Evolutionary conservation across 2,797 vertebrate genomes (phyloP).

Genomic region (Neomorphus geoffroyi): DNA sequence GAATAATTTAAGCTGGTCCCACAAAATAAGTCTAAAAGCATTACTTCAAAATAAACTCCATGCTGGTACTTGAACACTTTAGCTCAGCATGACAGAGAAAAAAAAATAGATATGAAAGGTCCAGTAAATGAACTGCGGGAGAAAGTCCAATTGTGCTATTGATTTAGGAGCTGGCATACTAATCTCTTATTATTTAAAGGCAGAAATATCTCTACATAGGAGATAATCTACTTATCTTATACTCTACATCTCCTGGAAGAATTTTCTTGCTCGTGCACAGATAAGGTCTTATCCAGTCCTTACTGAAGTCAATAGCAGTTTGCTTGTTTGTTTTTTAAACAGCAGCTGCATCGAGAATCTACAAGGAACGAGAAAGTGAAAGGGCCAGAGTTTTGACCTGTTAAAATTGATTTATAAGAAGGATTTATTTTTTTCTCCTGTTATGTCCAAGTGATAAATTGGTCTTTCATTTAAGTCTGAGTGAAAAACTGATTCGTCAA

Average conservation of each 20-base stretch:
- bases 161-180: not conserved
- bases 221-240: slow-evolving; percentile 37
- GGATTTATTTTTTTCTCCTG: not conserved
- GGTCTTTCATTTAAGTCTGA: slow-evolving; percentile 26
- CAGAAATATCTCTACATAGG: slow-evolving; percentile 17
- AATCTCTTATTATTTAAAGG: slow-evolving; percentile 35
- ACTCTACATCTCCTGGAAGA: slow-evolving; percentile 28
- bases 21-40: not conserved
- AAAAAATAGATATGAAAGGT: not conserved
- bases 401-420: slow-evolving; percentile 61
- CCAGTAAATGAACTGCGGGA: not conserved
- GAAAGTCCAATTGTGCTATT: slow-evolving; percentile 45
- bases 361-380: slow-evolving; percentile 8
- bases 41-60: not conserved
- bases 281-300: slow-evolving; percentile 43
- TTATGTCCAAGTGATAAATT: slow-evolving; percentile 58
- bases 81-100: not conserved
- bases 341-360: not conserved
- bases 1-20: not conserved
- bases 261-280: slow-evolving; percentile 10
- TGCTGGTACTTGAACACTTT: not conserved
- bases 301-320: slow-evolving; percentile 35
- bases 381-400: slow-evolving; percentile 50
- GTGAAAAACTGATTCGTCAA: slow-evolving; percentile 58
- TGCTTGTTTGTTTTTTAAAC: slow-evolving; percentile 46